phyloP scores from a whole-genome alignment of 1,140 invertebrate species.

The Spodoptera frugiperda region DNA sequence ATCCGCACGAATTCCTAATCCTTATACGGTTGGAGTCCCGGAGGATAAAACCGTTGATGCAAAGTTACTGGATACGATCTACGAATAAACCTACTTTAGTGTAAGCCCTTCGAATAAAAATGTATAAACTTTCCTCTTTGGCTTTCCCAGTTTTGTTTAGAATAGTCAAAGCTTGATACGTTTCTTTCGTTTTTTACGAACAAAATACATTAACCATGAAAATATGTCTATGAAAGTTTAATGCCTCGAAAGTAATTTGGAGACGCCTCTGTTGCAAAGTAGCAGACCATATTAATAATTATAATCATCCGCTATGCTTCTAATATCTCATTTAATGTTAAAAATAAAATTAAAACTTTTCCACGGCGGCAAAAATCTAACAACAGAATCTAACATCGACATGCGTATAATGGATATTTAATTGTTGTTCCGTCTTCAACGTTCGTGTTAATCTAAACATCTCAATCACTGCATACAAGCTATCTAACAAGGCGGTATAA shows the following conservation, averaged over 20 bases:
- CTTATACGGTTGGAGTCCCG: conserved; percentile 69
- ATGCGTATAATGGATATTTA: conserved; percentile 30
- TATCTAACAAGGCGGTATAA: conserved; percentile 38
- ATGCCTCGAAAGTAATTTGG: too few relatives aligned
- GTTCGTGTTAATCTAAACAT: conserved; percentile 31
- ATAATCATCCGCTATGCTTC: neutral
- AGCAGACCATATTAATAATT: too few relatives aligned
- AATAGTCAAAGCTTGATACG: neutral
- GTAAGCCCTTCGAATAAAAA: conserved; percentile 15
- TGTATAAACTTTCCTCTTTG: conserved; percentile 16
- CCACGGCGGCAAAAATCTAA: neutral
- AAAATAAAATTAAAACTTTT: too few relatives aligned
- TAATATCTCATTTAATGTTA: neutral
- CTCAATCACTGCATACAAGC: conserved; percentile 30
- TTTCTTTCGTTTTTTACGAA: too few relatives aligned
- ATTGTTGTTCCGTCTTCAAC: conserved; percentile 23
- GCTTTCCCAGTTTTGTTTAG: neutral
- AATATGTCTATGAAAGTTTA: neutral
- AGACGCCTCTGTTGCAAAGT: too few relatives aligned
- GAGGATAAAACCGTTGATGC: conserved; percentile 66
- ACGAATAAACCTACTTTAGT: conserved; percentile 38
- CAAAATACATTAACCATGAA: neutral
- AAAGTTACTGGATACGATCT: conserved; percentile 62
- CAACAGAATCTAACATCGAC: conserved; percentile 5
- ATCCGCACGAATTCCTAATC: conserved; percentile 80